Evolutionary conservation across 2,888 invertebrate species (phyloP).

Genomic region (Andrena chrysosceles): DNA sequence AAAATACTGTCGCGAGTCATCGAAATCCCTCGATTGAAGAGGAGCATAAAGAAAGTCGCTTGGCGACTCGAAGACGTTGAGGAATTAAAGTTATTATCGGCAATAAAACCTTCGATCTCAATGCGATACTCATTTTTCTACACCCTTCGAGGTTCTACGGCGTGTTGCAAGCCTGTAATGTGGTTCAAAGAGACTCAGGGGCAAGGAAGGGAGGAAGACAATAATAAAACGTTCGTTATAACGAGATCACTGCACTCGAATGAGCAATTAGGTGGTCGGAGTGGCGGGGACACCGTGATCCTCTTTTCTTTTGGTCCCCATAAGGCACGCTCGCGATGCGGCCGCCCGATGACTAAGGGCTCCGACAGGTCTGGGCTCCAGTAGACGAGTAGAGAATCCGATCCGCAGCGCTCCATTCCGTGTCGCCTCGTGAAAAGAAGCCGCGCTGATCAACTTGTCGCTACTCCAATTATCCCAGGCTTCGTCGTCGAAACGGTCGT

Average conservation of each 20-base stretch:
- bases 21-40: too few species aligned
- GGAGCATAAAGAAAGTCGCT: too few species aligned
- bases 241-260: slow-evolving; percentile 47
- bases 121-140: background rate
- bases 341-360: slow-evolving; percentile 65
- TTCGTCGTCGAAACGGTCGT: slow-evolving; percentile 63
- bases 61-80: too few species aligned
- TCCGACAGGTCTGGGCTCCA: slow-evolving; percentile 34
- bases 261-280: slow-evolving; percentile 56
- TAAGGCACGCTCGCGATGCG: slow-evolving; percentile 67
- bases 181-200: background rate
- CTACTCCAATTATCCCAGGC: slow-evolving; percentile 77
- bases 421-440: slow-evolving; percentile 63
- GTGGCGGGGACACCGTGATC: slow-evolving; percentile 48
- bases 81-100: too few species aligned
- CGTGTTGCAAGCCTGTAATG: too few species aligned
- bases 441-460: slow-evolving; percentile 79
- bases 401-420: slow-evolving; percentile 61
- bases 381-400: slow-evolving; percentile 48
- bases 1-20: too few species aligned
- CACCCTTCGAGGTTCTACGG: too few species aligned
- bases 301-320: slow-evolving; percentile 46
- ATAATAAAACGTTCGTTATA: slow-evolving; percentile 14
- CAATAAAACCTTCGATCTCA: too few species aligned
- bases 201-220: background rate